Conservation (phyloP, 2,113 vertebrate species). For the Chlorodrepanis virens region DNA sequence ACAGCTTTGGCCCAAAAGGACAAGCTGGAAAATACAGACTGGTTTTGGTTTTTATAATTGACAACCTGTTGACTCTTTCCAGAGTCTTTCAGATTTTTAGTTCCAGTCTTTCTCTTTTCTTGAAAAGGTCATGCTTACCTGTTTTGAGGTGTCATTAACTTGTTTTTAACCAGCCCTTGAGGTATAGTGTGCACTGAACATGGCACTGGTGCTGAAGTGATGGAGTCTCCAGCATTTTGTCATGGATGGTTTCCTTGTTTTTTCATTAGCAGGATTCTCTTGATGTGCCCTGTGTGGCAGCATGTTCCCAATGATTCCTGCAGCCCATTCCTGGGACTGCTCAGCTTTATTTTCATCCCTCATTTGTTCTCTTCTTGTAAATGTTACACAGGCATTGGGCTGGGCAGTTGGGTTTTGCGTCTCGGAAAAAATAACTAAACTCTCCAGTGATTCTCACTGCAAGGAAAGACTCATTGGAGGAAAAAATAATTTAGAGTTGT, state of each 20-base stretch:
- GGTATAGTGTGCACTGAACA: too few species aligned
- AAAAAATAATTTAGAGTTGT: background rate
- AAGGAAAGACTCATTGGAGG: background rate
- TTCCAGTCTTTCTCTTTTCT: background rate
- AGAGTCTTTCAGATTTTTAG: background rate
- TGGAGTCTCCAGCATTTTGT: background rate
- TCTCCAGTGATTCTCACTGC: background rate
- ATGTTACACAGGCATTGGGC: background rate
- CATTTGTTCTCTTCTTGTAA: background rate
- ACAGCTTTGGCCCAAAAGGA: background rate
- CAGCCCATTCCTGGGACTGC: background rate
- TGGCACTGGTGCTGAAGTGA: background rate
- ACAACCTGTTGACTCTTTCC: background rate
- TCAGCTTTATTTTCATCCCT: background rate
- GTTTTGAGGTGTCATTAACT: background rate
- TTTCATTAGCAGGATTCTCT: background rate
- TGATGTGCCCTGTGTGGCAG: rapidly evolving
- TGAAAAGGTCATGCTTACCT: background rate
- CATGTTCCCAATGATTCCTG: background rate
- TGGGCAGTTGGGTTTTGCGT: background rate
- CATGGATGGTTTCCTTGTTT: background rate
- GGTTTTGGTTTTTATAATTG: background rate
- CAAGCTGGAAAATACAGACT: background rate
- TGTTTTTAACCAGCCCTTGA: background rate
- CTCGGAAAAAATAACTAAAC: conserved; percentile 1